These are phyloP conservation scores for Scortum barcoo DNA, from an alignment of 2,113 vertebrate genomes.

Conservation along the genomic window DNA sequence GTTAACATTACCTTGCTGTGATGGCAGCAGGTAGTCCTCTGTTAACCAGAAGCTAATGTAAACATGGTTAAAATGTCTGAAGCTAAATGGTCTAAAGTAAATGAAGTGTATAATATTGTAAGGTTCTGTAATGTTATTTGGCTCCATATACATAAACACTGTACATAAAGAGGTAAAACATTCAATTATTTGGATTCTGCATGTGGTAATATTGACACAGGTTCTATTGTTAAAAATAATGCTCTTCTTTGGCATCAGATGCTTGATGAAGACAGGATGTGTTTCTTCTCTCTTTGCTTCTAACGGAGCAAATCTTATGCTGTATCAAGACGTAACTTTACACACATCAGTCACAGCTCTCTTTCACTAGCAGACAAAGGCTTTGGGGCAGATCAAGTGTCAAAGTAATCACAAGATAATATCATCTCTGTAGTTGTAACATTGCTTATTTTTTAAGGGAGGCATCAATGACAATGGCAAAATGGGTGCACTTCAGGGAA, in stretches of 20 bases:
- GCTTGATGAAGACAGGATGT: neutral
- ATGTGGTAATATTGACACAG: neutral
- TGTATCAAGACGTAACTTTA: neutral
- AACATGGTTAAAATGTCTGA: no score
- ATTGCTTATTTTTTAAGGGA: neutral
- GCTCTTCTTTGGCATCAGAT: neutral
- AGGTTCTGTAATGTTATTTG: neutral
- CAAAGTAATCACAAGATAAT: conserved; percentile 6
- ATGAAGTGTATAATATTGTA: neutral
- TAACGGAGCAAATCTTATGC: no score
- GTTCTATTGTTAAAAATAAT: neutral
- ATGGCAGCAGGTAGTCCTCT: no score
- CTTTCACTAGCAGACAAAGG: conserved; percentile 1
- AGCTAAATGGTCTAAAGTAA: no score
- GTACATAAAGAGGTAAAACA: neutral
- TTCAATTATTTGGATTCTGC: neutral
- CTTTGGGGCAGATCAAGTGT: conserved; percentile 11
- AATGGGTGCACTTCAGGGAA: neutral
- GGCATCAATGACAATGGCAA: neutral
- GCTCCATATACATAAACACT: neutral
- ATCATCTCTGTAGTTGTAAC: neutral
- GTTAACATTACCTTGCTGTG: no score
- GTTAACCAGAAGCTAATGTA: no score
- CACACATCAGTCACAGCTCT: neutral
- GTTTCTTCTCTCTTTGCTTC: neutral